Percentiles rank a stretch among this genome's conserved stretches.
Conservation (phyloP, 2,797 vertebrate species). For the Acipenser ruthenus region DNA sequence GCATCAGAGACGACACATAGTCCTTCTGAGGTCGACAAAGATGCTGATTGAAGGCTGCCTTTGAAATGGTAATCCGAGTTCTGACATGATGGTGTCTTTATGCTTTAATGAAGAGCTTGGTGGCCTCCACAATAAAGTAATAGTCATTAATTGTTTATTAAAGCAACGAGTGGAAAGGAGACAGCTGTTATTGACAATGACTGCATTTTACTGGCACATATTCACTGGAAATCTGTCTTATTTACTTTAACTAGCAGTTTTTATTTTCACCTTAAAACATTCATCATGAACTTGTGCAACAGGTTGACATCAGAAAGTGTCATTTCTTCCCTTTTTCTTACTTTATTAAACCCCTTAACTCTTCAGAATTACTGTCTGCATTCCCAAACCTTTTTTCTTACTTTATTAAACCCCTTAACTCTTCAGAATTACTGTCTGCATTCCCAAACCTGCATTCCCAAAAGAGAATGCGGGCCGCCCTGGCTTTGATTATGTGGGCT, state of each 20-base stretch:
- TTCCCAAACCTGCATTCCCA: too few species aligned
- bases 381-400: too few species aligned
- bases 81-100: conserved; percentile 40
- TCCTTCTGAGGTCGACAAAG: conserved; percentile 36
- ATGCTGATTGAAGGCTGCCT: conserved; percentile 33
- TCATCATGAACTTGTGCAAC: background rate
- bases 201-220: conserved; percentile 20
- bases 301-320: background rate
- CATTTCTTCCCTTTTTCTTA: background rate
- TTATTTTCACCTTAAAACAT: background rate
- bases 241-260: too few species aligned
- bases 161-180: conserved; percentile 24
- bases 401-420: too few species aligned
- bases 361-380: too few species aligned
- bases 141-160: conserved; percentile 40
- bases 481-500: too few species aligned
- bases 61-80: conserved; percentile 54
- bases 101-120: conserved; percentile 46
- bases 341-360: too few species aligned
- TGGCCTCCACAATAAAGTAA: conserved; percentile 46
- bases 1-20: conserved; percentile 11
- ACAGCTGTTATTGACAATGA: conserved; percentile 14
- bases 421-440: too few species aligned
- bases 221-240: too few species aligned
- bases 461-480: too few species aligned